Evolutionary conservation across 2,113 vertebrate species (phyloP).

Genomic region (Anhinga rufa): DNA sequence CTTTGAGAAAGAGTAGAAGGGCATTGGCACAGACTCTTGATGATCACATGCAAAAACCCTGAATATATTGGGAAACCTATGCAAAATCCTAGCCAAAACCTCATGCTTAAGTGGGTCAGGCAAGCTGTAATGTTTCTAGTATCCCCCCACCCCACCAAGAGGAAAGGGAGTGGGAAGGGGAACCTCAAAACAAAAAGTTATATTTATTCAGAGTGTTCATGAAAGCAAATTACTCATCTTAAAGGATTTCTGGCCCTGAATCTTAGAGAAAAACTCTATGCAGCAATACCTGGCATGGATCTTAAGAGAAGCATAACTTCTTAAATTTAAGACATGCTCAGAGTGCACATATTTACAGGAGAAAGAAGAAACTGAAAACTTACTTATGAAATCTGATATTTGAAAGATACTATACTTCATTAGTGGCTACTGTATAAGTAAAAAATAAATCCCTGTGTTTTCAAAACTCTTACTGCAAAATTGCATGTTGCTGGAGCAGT

Average conservation of each 20-base stretch:
- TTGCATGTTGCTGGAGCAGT: not conserved
- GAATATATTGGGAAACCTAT: not conserved
- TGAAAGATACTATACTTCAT: not conserved
- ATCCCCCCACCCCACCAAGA: not conserved
- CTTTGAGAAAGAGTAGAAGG: not conserved
- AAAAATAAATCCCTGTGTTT: not conserved
- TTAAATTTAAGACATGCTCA: not conserved
- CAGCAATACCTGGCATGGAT: not conserved
- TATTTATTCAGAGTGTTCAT: not conserved
- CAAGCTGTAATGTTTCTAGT: not conserved
- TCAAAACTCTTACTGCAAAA: not conserved
- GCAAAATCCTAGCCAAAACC: not conserved
- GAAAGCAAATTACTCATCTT: not conserved
- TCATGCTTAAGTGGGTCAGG: not conserved
- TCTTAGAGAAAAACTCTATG: not conserved
- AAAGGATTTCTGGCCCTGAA: not conserved
- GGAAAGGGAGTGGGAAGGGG: not conserved
- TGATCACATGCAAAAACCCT: not conserved
- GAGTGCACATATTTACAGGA: not conserved
- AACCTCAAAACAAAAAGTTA: not conserved
- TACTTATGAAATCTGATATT: not conserved
- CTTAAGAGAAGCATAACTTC: not conserved
- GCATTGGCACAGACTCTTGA: not conserved
- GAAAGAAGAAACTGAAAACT: not conserved
- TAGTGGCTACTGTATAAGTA: not conserved